Percentiles rank a stretch among this genome's conserved stretches.
phyloP scores from a whole-genome alignment of 2,113 vertebrate genomes.

The Lipotes vexillifer region DNA sequence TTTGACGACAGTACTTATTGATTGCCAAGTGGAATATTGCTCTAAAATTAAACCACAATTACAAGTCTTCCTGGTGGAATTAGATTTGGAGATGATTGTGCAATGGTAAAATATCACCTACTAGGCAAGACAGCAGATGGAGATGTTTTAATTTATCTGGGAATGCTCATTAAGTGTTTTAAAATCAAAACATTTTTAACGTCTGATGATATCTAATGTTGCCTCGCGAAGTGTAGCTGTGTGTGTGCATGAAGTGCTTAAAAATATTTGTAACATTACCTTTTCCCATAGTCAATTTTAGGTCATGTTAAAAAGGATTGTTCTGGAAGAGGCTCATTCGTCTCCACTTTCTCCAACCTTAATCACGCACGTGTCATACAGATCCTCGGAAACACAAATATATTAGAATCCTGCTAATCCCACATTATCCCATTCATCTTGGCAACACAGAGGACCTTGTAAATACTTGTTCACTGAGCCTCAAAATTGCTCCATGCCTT shows the following conservation, averaged over 20 bases:
- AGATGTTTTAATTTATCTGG: constrained; percentile 73
- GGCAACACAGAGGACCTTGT: background rate
- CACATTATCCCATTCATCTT: background rate
- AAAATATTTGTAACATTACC: constrained; percentile 59
- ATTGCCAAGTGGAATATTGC: constrained; percentile 73
- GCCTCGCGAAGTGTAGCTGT: constrained; percentile 36
- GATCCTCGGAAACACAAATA: background rate
- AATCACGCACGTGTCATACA: background rate
- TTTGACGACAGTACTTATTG: constrained; percentile 78
- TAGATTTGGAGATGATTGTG: constrained; percentile 72
- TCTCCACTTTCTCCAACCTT: background rate
- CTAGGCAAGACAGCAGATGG: constrained; percentile 70
- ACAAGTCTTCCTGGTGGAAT: constrained; percentile 75
- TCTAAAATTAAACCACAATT: constrained; percentile 80
- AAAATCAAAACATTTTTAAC: constrained; percentile 74
- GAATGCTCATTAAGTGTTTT: constrained; percentile 65
- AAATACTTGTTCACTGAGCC: constrained; percentile 38
- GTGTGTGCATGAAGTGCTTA: background rate
- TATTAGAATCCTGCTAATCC: background rate
- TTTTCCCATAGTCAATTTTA: constrained; percentile 53
- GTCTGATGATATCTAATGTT: constrained; percentile 43
- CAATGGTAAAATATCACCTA: constrained; percentile 72
- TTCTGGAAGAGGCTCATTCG: constrained; percentile 26
- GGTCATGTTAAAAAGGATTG: constrained; percentile 30
- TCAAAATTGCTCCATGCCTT: constrained; percentile 41